Percentiles rank a stretch among this genome's conserved stretches.
phyloP scores from a whole-genome alignment of 2,113 vertebrate genomes.

The Nibea coibor region DNA sequence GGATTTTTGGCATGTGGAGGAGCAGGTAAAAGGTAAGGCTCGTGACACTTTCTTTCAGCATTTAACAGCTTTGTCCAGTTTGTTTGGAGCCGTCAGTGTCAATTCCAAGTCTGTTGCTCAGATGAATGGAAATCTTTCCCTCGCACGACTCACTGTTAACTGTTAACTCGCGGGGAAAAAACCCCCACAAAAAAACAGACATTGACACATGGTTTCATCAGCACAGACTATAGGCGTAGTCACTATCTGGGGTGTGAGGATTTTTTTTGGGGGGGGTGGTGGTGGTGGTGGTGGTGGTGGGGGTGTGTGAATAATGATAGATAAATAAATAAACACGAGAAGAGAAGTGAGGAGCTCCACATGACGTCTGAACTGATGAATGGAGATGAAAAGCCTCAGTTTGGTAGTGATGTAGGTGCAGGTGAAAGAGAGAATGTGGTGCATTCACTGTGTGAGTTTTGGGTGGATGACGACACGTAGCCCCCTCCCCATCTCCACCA shows the following conservation, averaged over 20 bases:
- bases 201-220: conserved; percentile 74
- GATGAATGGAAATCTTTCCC: conserved; percentile 3
- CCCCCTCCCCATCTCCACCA: neutral
- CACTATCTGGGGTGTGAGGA: conserved; percentile 27
- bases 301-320: neutral
- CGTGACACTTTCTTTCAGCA: conserved; percentile 3
- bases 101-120: conserved; percentile 17
- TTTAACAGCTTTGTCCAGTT: neutral
- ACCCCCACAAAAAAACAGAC: conserved; percentile 3
- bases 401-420: conserved; percentile 37
- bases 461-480: conserved; percentile 39
- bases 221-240: conserved; percentile 57
- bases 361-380: conserved; percentile 37
- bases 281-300: neutral
- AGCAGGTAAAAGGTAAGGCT: conserved; percentile 79
- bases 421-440: conserved; percentile 14
- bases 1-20: conserved; percentile 72
- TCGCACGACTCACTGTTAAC: conserved; percentile 24
- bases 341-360: conserved; percentile 27
- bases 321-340: conserved; percentile 10
- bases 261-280: neutral
- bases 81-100: neutral
- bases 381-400: conserved; percentile 39
- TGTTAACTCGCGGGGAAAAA: conserved; percentile 34
- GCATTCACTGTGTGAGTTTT: conserved; percentile 51